Base-by-base conservation (phyloP, 2,888 invertebrate species). In the Empis stercorea region DNA sequence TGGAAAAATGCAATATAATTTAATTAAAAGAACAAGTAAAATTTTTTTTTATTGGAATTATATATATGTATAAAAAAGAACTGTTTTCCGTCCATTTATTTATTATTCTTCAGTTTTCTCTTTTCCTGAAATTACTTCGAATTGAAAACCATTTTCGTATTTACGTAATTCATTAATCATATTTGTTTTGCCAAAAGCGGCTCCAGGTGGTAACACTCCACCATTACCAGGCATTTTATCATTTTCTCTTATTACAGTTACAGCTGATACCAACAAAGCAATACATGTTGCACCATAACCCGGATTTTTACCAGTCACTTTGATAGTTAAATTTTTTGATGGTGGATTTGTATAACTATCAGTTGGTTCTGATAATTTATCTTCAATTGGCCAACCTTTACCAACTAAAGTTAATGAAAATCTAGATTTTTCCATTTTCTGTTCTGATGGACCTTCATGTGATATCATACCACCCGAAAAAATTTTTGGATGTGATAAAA, bases 161-260 rank as follows among this genome's bases (percentile, higher is more conserved):
- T 83, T 78, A 48, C 76, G 73, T 16, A 96, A 73, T 52, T 83
- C 76, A 30, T 84, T 74, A 50, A 92, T 78, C 17, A 94, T 71
- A 23, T 75, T 76, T 0, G 95, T 93, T 53, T 88, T 78, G 1
- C 73, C 73, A 71, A 95, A 96, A 1, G 91, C 92, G 11, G 80
- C 81, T 2, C 83, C 93, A 0, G 95, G 88, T 1, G 94, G 76
- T 48, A 83, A 73, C 2, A 95, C 93, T 11, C 95, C 95, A 32
- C 91, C 91, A 10, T 65, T 70, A 43, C 71, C 64, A 0, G 93
- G 92, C 74, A 95, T 76, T 59, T 82, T 82, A 46, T 81, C 76
- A 32, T 70, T 70, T 62, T 95, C 89, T 16, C 76, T 76, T 11
- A 95, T 71, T 44, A 95, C 68, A 1, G 80, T 82, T 48, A 86